phyloP scores from a whole-genome alignment of 2,888 invertebrate genomes.

The Hydrotaea diabolus region DNA sequence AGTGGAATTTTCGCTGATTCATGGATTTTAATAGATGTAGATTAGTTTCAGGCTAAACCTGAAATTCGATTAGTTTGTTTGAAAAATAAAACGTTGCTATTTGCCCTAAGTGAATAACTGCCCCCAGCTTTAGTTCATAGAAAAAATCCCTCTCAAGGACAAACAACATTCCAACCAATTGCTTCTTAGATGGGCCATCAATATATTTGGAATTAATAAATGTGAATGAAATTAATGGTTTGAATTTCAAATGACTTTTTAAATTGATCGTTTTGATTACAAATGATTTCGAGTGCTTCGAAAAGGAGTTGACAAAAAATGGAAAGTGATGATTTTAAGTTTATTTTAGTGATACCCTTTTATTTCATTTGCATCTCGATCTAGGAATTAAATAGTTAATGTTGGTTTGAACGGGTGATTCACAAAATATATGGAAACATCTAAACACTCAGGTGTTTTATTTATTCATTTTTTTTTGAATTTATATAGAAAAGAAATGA shows the following conservation, averaged over 20 bases:
- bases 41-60: too few species aligned
- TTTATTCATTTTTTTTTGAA: conserved; percentile 8
- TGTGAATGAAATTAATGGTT: neutral
- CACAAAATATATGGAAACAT: conserved; percentile 24
- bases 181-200: too few species aligned
- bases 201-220: too few species aligned
- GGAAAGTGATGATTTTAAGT: neutral
- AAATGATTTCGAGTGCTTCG: neutral
- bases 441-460: conserved; percentile 38
- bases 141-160: neutral
- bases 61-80: too few species aligned
- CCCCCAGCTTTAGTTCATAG: too few species aligned
- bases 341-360: neutral
- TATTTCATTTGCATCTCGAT: neutral
- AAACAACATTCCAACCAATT: neutral
- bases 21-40: too few species aligned
- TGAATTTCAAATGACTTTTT: neutral
- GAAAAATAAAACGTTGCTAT: too few species aligned
- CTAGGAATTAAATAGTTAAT: neutral
- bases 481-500: conserved; percentile 24
- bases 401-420: neutral
- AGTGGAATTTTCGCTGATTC: too few species aligned
- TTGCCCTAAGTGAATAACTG: too few species aligned
- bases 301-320: too few species aligned
- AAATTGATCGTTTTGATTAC: too few species aligned